Percentiles rank a stretch among this genome's conserved stretches.
Evolutionary conservation across 2,113 vertebrate species (phyloP).

Genomic region (Campylomormyrus tamandua): DNA sequence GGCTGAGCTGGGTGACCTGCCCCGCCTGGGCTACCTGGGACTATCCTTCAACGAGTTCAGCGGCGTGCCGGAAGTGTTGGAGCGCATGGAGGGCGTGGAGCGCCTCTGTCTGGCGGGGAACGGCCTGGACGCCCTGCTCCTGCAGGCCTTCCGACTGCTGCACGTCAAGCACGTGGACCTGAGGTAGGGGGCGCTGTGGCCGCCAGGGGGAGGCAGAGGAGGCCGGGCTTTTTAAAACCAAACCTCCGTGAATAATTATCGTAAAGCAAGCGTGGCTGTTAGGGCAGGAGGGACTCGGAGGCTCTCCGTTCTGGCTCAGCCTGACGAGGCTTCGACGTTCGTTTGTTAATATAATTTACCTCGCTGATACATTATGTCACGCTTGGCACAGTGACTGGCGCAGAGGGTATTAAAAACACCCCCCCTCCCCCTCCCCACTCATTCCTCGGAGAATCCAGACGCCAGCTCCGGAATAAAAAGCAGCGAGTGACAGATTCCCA

Average conservation of each 20-base stretch:
- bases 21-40: constrained; percentile 79
- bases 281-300: background rate
- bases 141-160: constrained; percentile 78
- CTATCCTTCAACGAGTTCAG: constrained; percentile 94
- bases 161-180: constrained; percentile 88
- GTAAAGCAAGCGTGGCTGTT: background rate
- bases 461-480: background rate
- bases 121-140: constrained; percentile 66
- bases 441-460: background rate
- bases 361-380: background rate
- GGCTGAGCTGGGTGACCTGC: constrained; percentile 76
- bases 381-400: background rate
- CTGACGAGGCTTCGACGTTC: background rate
- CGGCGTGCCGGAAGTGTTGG: constrained; percentile 78
- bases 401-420: background rate
- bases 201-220: background rate
- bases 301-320: background rate
- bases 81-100: constrained; percentile 80
- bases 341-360: background rate
- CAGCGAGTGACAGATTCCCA: no score
- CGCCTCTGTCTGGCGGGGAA: constrained; percentile 96
- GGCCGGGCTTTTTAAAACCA: background rate
- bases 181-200: constrained; percentile 57
- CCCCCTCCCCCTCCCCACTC: background rate
- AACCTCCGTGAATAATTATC: background rate